Base-by-base conservation (phyloP, 1,140 invertebrate genomes). In the Megalonaias nervosa region DNA sequence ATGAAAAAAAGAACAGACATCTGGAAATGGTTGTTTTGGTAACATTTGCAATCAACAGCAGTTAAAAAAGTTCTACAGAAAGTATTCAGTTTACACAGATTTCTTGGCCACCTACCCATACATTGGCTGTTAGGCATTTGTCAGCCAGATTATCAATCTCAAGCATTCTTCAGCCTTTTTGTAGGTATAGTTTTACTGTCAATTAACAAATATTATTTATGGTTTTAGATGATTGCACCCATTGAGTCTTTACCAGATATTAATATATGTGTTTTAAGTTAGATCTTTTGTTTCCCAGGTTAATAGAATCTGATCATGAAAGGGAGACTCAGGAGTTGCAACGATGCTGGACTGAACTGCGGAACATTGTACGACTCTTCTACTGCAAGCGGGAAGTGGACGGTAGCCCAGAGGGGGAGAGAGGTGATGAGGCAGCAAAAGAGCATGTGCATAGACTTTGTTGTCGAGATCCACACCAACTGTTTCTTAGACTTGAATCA, bases 401-500 rank as follows among this genome's bases (percentile, higher is more conserved):
- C 17, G 82, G 75, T 16, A 76, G 76, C 72, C 60, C 79, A 57
- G 79, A 85, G 21, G 80, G 82, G 21, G 69, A 85, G n/a, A 82
- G 82, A 62, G 75, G 83, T 61, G 81, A 84, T 17, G 85, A 89
- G 26, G 75, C 84, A 69, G 83, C 87, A 13, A 88, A 86, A 73
- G 89, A 89, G 48, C 74, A 89, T 21, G 86, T 91, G 15, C 86
- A 89, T 67, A 94, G 94, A 86, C 88, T 94, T 67, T 93, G 93
- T 85, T 89, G 88, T 73, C 91, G 91, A 79, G 92, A 94, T 88
- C 92, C 93, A 59, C 93, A 93, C 84, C 93, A 93, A 75, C 89
- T 94, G 68, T 93, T 93, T 85, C 91, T 93, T 85, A 92, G 92
- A 74, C 84, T 94, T 60, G 93, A 94, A 74, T 92, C 92, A 67